A percentile compares a stretch with the other conserved stretches of the same genome.
These are phyloP conservation scores for Agrochola lychnidis DNA, from an alignment of 2,888 invertebrate species.

Conservation along the genomic window DNA sequence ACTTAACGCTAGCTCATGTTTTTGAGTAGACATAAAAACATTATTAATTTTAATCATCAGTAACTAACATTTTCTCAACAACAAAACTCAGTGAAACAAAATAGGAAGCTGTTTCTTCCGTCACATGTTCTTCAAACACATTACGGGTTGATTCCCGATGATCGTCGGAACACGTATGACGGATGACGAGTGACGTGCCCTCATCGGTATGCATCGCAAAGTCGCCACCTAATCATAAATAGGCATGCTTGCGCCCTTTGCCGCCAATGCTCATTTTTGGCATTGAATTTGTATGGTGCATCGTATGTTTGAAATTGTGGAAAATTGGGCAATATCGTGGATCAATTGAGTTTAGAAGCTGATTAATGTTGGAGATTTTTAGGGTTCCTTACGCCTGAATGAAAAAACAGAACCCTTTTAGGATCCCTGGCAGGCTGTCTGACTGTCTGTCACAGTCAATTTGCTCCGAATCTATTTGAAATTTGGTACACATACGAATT, in stretches of 20 bases:
- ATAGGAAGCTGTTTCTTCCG: constrained; percentile 24
- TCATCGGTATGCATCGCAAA: constrained; percentile 79
- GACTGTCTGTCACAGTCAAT: no score
- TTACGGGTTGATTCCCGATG: constrained; percentile 68
- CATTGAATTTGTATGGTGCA: constrained; percentile 48
- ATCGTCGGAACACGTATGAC: constrained; percentile 72
- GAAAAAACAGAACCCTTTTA: no score
- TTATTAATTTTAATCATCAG: background rate
- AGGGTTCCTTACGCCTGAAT: no score
- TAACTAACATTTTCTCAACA: background rate
- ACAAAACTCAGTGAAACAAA: background rate
- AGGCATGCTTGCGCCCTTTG: constrained; percentile 70
- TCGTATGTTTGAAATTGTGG: constrained; percentile 27
- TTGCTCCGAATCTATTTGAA: no score
- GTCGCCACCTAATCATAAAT: constrained; percentile 79
- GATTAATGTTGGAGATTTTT: background rate
- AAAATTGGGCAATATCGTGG: constrained; percentile 17
- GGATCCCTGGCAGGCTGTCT: no score
- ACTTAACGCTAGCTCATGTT: background rate
- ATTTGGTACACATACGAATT: no score
- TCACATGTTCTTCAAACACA: constrained; percentile 59
- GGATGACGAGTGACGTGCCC: constrained; percentile 75
- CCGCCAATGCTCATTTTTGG: constrained; percentile 59
- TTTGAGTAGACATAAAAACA: background rate
- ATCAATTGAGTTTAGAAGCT: background rate